Base-by-base conservation (phyloP, 2,113 vertebrate genomes). In the Sterrhoptilus dennistouni region DNA sequence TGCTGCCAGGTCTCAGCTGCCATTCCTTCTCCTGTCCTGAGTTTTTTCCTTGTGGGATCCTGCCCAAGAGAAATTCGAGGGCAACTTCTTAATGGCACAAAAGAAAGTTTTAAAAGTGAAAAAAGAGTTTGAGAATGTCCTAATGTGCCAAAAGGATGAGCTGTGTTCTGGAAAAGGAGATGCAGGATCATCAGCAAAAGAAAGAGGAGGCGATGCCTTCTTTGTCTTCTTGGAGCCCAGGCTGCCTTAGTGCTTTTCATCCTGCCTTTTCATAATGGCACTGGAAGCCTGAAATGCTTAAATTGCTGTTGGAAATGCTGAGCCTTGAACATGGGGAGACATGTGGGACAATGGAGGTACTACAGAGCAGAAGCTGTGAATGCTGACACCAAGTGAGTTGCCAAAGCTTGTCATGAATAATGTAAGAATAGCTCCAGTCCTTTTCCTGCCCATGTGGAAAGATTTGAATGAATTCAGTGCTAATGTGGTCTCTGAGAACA, bases 321-420 rank as follows among this genome's bases (percentile, higher is more conserved):
- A 94, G 66, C 57, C 70, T 87, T 87, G 72, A 92, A 25, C 60
- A 87, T 47, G 69, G 54, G 86, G 86, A 90, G 91, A 70, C 15
- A 1, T 33, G 56, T 71, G 80, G 83, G 76, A 94, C 95, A 92
- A 68, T 64, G 91, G 80, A 83, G 77, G 54, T 52, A 71, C 72
- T 42, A 42, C 22, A 21, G 86, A 95, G 64, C 42, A 92, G 87
- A 90, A 93, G 64, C 91, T 87, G 87, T 87, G 83, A 92, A 77
- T 75, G 60, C 91, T 96, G 87, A 92, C 89, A 94, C 87, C 18
- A 14, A 92, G 64, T 3, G 12, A 77, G 72, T 17, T 95, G 93
- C 83, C 89, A 92, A 91, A 92, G 65, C 35, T 81, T 64, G 31
- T 66, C 38, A 94, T 94, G 96, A 96, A 93, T 95, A 95, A 91